Conservation (phyloP, 1,140 invertebrate genomes). For the Tetramorium parvispinum region DNA sequence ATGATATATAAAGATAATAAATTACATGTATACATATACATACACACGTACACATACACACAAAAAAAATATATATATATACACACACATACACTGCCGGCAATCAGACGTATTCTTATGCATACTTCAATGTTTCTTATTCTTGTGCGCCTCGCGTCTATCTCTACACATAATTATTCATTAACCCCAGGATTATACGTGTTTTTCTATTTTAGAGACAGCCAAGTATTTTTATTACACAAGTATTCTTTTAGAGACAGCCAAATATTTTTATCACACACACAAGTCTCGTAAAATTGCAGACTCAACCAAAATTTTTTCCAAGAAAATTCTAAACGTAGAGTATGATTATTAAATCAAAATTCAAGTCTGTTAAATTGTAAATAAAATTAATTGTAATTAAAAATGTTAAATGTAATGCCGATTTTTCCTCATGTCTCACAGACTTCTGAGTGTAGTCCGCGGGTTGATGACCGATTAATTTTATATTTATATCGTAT, state of each 20-base stretch:
- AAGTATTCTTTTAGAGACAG: neutral
- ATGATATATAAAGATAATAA: conserved; percentile 78
- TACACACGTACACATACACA: conserved; percentile 43
- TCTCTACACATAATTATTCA: conserved; percentile 17
- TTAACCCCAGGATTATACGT: neutral
- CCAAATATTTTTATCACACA: neutral
- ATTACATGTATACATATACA: conserved; percentile 65
- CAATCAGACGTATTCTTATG: conserved; percentile 26
- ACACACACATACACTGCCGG: conserved; percentile 25
- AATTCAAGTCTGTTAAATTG: neutral
- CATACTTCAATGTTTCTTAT: conserved; percentile 31
- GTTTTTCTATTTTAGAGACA: neutral
- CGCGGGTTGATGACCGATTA: conserved; percentile 7
- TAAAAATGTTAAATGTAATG: neutral
- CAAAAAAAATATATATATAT: conserved; percentile 23
- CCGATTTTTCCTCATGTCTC: neutral
- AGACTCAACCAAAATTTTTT: neutral
- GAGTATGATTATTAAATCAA: neutral
- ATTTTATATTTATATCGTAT: conserved; percentile 14
- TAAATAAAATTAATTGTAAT: neutral
- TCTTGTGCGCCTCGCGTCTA: neutral
- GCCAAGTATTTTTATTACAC: neutral
- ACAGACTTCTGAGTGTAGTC: neutral
- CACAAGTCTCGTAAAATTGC: neutral
- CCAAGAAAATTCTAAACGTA: neutral